A percentile compares a stretch with the other conserved stretches of the same genome.
Evolutionary conservation across 2,113 vertebrate genomes (phyloP).

Genomic region (Thamnaconus septentrionalis): DNA sequence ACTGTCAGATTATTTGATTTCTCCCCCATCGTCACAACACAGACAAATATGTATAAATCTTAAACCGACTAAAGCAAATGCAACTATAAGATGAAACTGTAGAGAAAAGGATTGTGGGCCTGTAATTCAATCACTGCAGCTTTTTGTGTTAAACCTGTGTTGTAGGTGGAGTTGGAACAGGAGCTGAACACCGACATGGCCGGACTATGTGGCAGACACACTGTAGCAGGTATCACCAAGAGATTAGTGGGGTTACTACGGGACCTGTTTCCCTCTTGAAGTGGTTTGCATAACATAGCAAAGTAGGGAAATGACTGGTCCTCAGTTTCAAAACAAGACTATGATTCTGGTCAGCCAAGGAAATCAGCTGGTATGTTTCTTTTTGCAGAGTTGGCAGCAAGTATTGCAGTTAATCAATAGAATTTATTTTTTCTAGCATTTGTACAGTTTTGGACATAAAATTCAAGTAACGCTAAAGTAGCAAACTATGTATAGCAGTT

Average conservation of each 20-base stretch:
- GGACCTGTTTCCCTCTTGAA: no score
- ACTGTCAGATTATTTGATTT: not conserved
- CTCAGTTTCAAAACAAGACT: no score
- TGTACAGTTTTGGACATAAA: no score
- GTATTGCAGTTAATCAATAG: no score
- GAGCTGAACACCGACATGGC: constrained; percentile 45
- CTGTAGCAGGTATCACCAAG: constrained; percentile 16
- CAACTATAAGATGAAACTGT: not conserved
- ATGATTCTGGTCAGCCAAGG: no score
- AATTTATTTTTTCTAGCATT: no score
- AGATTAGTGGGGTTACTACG: not conserved
- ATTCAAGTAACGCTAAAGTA: no score
- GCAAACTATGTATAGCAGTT: no score
- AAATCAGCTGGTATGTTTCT: no score
- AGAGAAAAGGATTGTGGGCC: no score
- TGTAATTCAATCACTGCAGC: not conserved
- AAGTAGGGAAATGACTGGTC: not conserved
- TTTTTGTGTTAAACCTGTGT: not conserved
- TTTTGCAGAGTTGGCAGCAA: no score
- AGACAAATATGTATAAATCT: no score
- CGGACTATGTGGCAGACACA: constrained; percentile 67
- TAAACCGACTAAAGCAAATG: not conserved
- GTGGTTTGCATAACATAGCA: not conserved
- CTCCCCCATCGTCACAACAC: not conserved
- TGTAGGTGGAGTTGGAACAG: constrained; percentile 67